Evolutionary conservation across 2,797 vertebrate genomes (phyloP).

Genomic region (Emydoidea blandingii): DNA sequence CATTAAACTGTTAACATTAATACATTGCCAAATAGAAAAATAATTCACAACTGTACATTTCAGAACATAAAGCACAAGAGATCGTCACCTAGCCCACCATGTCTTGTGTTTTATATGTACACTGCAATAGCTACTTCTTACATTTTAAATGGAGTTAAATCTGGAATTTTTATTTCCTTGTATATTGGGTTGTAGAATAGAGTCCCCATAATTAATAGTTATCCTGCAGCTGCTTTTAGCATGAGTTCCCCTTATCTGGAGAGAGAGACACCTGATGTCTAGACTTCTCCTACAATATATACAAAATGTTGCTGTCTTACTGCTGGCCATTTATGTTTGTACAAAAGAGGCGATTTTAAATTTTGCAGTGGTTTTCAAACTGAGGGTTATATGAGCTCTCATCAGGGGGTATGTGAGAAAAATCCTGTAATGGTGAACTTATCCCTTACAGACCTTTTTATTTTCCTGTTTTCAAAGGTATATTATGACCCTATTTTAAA

Average conservation of each 20-base stretch:
- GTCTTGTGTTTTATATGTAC: not conserved
- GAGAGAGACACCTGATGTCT: not conserved
- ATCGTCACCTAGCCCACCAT: not conserved
- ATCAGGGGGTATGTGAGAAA: not conserved
- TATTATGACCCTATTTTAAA: not conserved
- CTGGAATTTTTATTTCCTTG: not conserved
- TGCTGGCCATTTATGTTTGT: not conserved
- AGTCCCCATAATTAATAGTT: not conserved
- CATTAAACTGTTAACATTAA: not conserved
- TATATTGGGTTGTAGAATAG: not conserved
- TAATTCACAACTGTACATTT: not conserved
- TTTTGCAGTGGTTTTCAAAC: not conserved
- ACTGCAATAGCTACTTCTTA: not conserved
- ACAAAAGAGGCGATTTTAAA: not conserved
- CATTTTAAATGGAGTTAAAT: not conserved
- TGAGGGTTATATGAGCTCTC: not conserved
- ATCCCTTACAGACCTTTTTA: not conserved
- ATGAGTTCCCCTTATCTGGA: not conserved
- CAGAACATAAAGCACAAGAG: not conserved
- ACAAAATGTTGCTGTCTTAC: not conserved
- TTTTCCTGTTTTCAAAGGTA: not conserved
- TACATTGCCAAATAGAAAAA: not conserved
- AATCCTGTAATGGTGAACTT: not conserved
- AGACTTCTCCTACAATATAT: not conserved
- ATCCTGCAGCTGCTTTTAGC: not conserved